Evolutionary conservation across 1,140 invertebrate genomes (phyloP).

Genomic region (Medauroidea extradentata): DNA sequence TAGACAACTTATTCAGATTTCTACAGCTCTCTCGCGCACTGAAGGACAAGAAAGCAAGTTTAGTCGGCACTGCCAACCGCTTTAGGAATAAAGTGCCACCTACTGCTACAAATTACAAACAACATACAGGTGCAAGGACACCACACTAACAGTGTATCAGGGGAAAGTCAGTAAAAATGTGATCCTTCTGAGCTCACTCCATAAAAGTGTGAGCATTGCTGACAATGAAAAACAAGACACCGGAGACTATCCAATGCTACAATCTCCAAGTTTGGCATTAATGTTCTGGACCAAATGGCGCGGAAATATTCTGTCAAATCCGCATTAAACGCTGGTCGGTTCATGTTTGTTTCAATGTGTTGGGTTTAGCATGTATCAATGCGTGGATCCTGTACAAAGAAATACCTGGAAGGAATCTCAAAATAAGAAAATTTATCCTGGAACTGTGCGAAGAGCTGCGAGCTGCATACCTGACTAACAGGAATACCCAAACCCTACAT

Average conservation of each 20-base stretch:
- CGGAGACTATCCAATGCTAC: conserved; percentile 25
- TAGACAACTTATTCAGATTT: conserved; percentile 34
- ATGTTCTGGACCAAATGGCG: conserved; percentile 29
- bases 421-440: too few species aligned
- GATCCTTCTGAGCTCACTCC: conserved; percentile 15
- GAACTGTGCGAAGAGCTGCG: too few species aligned
- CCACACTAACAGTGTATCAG: conserved; percentile 23
- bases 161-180: conserved; percentile 21
- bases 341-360: too few species aligned
- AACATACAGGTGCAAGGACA: not conserved
- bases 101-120: not conserved
- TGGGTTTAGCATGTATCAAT: too few species aligned
- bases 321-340: too few species aligned
- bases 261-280: conserved; percentile 29
- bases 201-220: not conserved
- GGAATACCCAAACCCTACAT: too few species aligned
- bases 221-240: conserved; percentile 11
- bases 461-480: too few species aligned
- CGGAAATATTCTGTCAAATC: conserved; percentile 20
- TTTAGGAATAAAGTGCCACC: not conserved
- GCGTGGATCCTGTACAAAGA: too few species aligned
- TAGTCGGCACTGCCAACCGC: conserved; percentile 20
- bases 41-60: not conserved
- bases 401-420: too few species aligned
- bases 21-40: conserved; percentile 21